These are phyloP conservation scores for Gonioctena quinquepunctata DNA, from an alignment of 1,140 invertebrate genomes.

Conservation along the genomic window DNA sequence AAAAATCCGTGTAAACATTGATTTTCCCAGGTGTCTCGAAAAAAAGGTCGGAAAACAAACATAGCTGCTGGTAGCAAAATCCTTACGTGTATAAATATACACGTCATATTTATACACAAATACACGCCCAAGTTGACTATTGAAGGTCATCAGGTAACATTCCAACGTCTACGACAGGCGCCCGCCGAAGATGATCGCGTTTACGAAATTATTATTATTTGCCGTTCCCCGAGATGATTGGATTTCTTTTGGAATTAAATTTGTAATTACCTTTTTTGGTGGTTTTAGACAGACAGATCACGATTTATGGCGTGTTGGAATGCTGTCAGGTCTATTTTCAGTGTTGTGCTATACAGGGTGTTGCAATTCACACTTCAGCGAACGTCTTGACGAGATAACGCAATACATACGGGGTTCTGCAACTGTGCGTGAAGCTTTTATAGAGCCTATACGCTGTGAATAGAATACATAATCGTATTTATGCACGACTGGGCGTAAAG, in stretches of 20 bases:
- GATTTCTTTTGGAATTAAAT: background rate
- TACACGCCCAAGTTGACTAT: conserved; percentile 29
- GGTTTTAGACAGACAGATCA: background rate
- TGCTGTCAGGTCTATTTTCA: too few species aligned
- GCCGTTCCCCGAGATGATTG: background rate
- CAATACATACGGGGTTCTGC: too few species aligned
- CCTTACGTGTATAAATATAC: conserved; percentile 26
- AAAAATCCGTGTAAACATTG: background rate
- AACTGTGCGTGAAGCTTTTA: too few species aligned
- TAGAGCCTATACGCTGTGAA: too few species aligned
- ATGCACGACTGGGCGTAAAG: too few species aligned
- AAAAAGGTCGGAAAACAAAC: background rate
- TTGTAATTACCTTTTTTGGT: background rate
- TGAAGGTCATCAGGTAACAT: conserved; percentile 42
- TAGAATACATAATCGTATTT: too few species aligned
- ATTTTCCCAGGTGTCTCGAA: background rate
- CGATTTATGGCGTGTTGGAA: background rate
- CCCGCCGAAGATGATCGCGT: conserved; percentile 38
- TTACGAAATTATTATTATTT: conserved; percentile 43
- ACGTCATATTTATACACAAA: conserved; percentile 30
- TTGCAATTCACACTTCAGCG: too few species aligned
- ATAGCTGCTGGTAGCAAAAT: conserved; percentile 9
- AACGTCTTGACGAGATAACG: too few species aligned
- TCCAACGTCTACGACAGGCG: conserved; percentile 38
- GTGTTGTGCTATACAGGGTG: too few species aligned